phyloP scores from a whole-genome alignment of 2,888 invertebrate species.

The Globia sparganii region DNA sequence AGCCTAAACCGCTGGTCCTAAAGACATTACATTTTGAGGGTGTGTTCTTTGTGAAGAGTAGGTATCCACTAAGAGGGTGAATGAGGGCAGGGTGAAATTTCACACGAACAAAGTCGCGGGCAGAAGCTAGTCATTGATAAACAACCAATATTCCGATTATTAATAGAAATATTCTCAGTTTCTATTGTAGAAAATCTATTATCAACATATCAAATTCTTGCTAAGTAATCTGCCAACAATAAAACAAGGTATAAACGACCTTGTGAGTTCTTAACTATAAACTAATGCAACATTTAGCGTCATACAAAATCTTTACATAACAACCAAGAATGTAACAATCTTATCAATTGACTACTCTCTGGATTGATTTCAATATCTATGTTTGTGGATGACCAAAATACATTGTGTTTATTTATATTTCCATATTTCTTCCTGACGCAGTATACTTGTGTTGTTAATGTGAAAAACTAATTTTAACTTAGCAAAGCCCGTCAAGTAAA shows the following conservation, averaged over 20 bases:
- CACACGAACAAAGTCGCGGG: too few relatives aligned
- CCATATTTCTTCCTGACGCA: neutral
- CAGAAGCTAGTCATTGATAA: too few relatives aligned
- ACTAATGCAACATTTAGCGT: constrained; percentile 44
- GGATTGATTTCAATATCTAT: constrained; percentile 48
- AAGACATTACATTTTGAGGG: too few relatives aligned
- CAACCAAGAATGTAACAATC: constrained; percentile 43
- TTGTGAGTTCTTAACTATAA: constrained; percentile 43
- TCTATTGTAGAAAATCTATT: neutral
- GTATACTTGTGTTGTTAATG: neutral
- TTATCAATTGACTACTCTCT: constrained; percentile 56
- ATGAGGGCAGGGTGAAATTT: too few relatives aligned
- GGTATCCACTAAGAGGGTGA: too few relatives aligned
- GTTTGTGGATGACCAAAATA: constrained; percentile 25
- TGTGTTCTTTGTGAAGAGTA: too few relatives aligned
- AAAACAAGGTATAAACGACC: constrained; percentile 35
- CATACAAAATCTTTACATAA: constrained; percentile 47
- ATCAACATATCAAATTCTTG: constrained; percentile 5
- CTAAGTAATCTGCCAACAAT: constrained; percentile 19
- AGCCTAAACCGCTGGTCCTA: too few relatives aligned
- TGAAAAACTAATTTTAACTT: neutral
- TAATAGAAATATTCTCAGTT: constrained; percentile 4
- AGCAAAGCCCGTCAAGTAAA: constrained; percentile 4
- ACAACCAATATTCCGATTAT: neutral
- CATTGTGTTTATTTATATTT: constrained; percentile 34